Evolutionary conservation across 2,113 vertebrate genomes (phyloP).

Genomic region (Chaetorhynchus papuensis): DNA sequence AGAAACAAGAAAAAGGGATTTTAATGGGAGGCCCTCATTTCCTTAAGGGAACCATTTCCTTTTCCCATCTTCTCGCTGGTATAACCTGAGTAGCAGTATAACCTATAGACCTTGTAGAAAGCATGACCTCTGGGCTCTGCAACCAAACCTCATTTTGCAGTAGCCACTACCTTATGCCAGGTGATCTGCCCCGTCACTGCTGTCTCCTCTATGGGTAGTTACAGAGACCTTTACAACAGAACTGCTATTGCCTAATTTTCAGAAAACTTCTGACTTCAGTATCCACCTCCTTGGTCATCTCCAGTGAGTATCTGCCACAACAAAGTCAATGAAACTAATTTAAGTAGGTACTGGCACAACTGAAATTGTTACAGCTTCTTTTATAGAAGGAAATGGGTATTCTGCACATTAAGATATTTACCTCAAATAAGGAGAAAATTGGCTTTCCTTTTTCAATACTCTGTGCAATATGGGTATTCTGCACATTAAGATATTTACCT

Average conservation of each 20-base stretch:
- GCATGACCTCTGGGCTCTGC: neutral
- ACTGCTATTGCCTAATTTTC: neutral
- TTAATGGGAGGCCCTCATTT: neutral
- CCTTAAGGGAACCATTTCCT: neutral
- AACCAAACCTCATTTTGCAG: neutral
- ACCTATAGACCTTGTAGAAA: neutral
- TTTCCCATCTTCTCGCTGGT: neutral
- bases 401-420: neutral
- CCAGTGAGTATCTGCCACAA: neutral
- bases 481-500: neutral
- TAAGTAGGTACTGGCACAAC: neutral
- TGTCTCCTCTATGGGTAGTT: neutral
- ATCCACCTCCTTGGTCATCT: neutral
- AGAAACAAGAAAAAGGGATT: neutral
- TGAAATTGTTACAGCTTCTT: neutral
- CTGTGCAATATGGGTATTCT: neutral
- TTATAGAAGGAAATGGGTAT: neutral
- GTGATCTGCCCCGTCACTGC: rapidly evolving
- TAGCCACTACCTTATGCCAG: neutral
- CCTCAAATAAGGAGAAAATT: neutral
- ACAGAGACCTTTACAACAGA: neutral
- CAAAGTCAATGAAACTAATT: neutral
- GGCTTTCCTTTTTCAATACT: neutral
- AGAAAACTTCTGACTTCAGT: neutral
- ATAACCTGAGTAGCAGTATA: neutral